Conservation (phyloP, 2,113 vertebrate species). For the Apteryx mantelli region DNA sequence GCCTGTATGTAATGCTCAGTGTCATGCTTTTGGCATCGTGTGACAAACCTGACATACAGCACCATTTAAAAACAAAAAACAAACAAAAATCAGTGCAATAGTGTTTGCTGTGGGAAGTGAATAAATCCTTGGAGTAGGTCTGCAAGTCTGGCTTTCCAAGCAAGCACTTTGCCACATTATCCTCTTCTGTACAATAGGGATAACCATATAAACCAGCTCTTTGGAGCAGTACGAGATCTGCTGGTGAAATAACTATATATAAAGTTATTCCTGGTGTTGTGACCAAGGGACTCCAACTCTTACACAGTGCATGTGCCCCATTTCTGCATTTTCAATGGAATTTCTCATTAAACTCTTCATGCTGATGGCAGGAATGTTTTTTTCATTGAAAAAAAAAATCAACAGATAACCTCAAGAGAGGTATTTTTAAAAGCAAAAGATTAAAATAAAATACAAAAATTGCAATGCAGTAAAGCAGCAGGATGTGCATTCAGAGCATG, state of each 20-base stretch:
- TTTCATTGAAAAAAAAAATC: background rate
- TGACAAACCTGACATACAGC: background rate
- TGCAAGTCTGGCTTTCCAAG: background rate
- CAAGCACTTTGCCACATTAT: background rate
- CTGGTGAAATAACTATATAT: background rate
- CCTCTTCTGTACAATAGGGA: background rate
- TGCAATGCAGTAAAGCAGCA: background rate
- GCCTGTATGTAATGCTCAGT: background rate
- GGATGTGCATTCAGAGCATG: background rate
- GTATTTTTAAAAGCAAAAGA: background rate
- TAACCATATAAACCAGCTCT: background rate
- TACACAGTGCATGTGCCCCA: background rate
- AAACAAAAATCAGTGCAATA: background rate
- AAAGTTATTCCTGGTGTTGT: background rate
- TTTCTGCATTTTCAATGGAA: background rate
- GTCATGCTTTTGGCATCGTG: background rate
- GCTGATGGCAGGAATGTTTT: background rate
- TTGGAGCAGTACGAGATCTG: background rate
- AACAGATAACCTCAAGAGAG: background rate
- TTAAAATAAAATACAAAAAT: background rate
- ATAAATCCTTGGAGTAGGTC: background rate
- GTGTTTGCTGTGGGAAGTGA: background rate
- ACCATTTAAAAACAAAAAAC: background rate
- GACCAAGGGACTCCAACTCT: accelerated
- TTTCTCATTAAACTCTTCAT: background rate